Conservation (phyloP, 1,140 invertebrate species). For the Habropoda laboriosa region DNA sequence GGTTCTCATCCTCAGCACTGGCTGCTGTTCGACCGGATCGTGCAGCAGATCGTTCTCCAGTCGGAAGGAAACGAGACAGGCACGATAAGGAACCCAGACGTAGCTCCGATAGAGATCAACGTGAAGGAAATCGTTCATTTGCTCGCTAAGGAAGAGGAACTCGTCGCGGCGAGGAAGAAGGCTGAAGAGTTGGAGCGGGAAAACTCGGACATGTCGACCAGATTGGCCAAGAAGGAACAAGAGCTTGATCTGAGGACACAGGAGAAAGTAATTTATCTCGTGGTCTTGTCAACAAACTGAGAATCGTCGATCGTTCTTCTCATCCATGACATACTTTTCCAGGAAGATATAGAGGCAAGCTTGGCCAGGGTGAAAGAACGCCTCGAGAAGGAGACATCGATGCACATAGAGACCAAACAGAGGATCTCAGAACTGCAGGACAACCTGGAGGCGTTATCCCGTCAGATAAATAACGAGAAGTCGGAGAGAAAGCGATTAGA, state of each 20-base stretch:
- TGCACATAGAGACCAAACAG: conserved; percentile 93
- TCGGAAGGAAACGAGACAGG: conserved; percentile 84
- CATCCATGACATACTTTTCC: conserved; percentile 32
- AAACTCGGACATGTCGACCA: conserved; percentile 92
- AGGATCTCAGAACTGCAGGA: conserved; percentile 87
- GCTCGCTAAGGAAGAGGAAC: conserved; percentile 96
- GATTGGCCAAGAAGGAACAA: conserved; percentile 95
- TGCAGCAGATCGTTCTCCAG: conserved; percentile 98
- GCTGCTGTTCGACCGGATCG: conserved; percentile 95
- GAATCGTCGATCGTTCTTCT: not conserved
- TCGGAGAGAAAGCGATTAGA: conserved; percentile 91
- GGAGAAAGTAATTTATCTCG: conserved; percentile 86
- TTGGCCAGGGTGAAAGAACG: conserved; percentile 92
- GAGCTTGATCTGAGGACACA: conserved; percentile 94
- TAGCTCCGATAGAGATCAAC: conserved; percentile 93
- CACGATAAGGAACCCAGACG: conserved; percentile 89
- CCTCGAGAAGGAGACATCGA: conserved; percentile 93
- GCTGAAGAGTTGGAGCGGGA: conserved; percentile 94
- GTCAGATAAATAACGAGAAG: conserved; percentile 90
- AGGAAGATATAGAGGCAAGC: conserved; percentile 94
- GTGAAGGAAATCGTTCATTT: conserved; percentile 95
- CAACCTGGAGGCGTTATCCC: conserved; percentile 76
- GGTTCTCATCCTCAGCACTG: conserved; percentile 94
- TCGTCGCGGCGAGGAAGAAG: conserved; percentile 92
- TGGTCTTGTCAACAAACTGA: conserved; percentile 11